Evolutionary conservation across 2,797 vertebrate genomes (phyloP).

Genomic region (Triplophysa yarkandensis): DNA sequence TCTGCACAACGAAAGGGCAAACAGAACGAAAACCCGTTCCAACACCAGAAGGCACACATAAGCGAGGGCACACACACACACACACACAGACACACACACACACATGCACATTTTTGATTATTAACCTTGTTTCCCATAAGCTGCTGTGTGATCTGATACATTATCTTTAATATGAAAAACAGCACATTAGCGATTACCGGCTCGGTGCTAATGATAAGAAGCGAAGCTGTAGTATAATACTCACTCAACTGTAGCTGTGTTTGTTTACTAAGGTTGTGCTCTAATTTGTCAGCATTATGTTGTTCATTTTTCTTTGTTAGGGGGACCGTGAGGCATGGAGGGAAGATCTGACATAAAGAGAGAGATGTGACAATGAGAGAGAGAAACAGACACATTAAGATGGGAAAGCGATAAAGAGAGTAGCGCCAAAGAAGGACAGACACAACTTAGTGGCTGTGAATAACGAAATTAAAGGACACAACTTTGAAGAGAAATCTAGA

Average conservation of each 20-base stretch:
- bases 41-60: neutral
- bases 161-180: conserved; percentile 46
- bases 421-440: neutral
- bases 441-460: neutral
- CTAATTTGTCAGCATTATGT: conserved; percentile 64
- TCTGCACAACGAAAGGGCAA: neutral
- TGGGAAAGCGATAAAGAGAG: neutral
- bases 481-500: conserved; percentile 28
- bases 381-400: conserved; percentile 1
- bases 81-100: conserved; percentile 20
- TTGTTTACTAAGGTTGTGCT: conserved; percentile 55
- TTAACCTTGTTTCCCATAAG: conserved; percentile 39
- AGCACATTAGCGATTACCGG: conserved; percentile 44
- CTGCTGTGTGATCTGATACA: conserved; percentile 36
- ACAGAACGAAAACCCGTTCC: neutral
- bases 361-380: conserved; percentile 3
- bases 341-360: conserved; percentile 19
- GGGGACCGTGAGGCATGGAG: conserved; percentile 1
- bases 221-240: conserved; percentile 26
- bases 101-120: conserved; percentile 19
- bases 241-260: conserved; percentile 39
- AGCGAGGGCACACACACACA: conserved; percentile 6
- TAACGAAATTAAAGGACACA: neutral
- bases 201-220: conserved; percentile 47
- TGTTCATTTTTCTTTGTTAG: conserved; percentile 68